phyloP scores from a whole-genome alignment of 2,888 invertebrate genomes.

The Actias luna region DNA sequence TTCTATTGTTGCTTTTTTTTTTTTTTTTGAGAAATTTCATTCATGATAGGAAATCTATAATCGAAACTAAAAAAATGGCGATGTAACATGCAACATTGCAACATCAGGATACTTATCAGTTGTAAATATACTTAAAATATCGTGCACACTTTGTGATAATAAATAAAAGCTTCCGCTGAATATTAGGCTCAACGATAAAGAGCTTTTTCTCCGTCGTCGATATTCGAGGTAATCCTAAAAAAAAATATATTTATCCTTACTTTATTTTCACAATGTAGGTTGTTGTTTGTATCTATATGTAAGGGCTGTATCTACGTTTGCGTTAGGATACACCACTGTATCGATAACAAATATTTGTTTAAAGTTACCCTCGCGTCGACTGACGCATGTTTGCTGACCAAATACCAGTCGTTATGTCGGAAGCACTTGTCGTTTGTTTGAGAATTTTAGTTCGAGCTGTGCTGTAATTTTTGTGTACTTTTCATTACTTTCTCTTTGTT shows the following conservation, averaged over 20 bases:
- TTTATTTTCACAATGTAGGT: not conserved
- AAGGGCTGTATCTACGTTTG: constrained; percentile 8
- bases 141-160: no score
- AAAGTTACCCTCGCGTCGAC: constrained; percentile 31
- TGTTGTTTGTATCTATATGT: not conserved
- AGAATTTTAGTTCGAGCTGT: constrained; percentile 3
- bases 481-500: not conserved
- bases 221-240: not conserved
- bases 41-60: no score
- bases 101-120: no score
- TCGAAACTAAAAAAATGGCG: no score
- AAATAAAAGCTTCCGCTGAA: no score
- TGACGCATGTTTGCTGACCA: constrained; percentile 32
- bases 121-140: no score
- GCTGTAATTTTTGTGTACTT: constrained; percentile 2
- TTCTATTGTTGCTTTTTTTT: no score
- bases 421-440: not conserved
- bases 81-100: no score
- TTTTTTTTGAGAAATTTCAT: no score
- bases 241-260: not conserved
- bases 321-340: constrained; percentile 23
- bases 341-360: constrained; percentile 41
- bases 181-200: no score
- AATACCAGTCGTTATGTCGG: constrained; percentile 28
- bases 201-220: not conserved